phyloP scores from a whole-genome alignment of 2,113 vertebrate species.

The Galbula dea region DNA sequence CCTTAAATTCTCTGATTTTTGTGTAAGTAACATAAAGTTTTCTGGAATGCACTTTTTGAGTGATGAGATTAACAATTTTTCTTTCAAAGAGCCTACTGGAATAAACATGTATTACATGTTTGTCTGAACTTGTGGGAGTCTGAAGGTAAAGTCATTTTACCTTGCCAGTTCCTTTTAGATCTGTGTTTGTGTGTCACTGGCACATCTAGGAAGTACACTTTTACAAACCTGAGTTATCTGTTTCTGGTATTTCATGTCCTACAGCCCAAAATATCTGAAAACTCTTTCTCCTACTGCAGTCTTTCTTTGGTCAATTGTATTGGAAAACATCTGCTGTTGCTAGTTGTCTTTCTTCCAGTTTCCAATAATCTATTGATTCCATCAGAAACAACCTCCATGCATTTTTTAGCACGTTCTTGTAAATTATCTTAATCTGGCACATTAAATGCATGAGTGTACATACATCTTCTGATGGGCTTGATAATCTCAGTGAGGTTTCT shows the following conservation, averaged over 20 bases:
- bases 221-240: not conserved
- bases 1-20: constrained; percentile 32
- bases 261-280: not conserved
- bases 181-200: not conserved
- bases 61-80: not conserved
- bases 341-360: not conserved
- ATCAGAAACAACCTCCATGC: not conserved
- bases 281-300: not conserved
- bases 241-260: not conserved
- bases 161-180: not conserved
- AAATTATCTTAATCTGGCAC: not conserved
- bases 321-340: not conserved
- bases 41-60: constrained; percentile 8
- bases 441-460: not conserved
- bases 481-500: not conserved
- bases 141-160: not conserved
- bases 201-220: not conserved
- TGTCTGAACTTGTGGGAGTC: not conserved
- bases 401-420: not conserved
- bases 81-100: not conserved
- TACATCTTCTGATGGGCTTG: not conserved
- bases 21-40: constrained; percentile 44
- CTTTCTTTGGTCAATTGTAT: not conserved
- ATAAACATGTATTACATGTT: not conserved
- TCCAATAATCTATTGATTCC: not conserved